phyloP scores from a whole-genome alignment of 2,113 vertebrate genomes.

The Otis tarda region DNA sequence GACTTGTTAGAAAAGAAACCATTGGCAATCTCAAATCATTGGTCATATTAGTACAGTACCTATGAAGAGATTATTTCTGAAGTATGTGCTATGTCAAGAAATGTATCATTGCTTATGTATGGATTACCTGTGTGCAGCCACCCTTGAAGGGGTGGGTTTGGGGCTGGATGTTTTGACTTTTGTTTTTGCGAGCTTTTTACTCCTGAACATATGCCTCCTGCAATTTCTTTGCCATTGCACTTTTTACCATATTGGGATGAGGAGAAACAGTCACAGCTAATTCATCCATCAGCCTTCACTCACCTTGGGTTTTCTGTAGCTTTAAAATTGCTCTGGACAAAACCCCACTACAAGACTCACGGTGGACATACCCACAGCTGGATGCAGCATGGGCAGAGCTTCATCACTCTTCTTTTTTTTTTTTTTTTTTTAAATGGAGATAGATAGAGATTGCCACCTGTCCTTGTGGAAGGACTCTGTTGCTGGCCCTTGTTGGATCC shows the following conservation, averaged over 20 bases:
- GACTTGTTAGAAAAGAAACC: not conserved
- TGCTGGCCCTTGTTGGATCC: not conserved
- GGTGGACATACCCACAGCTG: not conserved
- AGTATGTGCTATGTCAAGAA: not conserved
- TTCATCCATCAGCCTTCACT: not conserved
- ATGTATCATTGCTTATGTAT: not conserved
- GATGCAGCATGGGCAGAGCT: not conserved
- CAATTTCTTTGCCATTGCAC: not conserved
- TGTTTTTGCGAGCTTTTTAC: not conserved
- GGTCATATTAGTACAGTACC: not conserved
- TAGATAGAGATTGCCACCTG: not conserved
- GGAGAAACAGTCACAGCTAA: not conserved
- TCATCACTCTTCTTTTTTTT: not conserved
- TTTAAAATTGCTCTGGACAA: not conserved
- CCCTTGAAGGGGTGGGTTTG: not conserved
- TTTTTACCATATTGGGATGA: not conserved
- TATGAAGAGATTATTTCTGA: not conserved
- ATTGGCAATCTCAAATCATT: not conserved
- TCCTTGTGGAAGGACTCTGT: not conserved
- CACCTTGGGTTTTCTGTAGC: not conserved
- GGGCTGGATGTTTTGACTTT: rapidly evolving
- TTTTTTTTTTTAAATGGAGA: not conserved
- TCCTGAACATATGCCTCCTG: not conserved
- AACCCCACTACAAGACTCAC: not conserved
- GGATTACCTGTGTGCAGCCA: not conserved